Conservation (phyloP, 1,140 invertebrate genomes). For the Geopemphigus sp. region DNA sequence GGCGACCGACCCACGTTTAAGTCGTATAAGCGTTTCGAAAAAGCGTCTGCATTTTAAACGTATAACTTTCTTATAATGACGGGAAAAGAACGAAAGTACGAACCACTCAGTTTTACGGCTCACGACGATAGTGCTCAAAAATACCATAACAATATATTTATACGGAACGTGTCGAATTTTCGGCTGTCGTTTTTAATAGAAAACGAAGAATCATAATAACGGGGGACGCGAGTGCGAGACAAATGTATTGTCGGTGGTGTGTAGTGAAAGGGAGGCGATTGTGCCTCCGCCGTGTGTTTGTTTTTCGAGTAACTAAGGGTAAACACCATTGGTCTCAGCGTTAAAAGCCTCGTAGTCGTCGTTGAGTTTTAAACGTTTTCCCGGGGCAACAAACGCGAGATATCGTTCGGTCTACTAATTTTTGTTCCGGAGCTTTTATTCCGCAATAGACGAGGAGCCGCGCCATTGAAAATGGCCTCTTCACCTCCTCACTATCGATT, state of each 20-base stretch:
- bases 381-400: conserved; percentile 22
- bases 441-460: conserved; percentile 4
- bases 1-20: too few relatives aligned
- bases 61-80: background rate
- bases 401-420: conserved; percentile 26
- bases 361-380: conserved; percentile 28
- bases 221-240: background rate
- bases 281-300: conserved; percentile 5
- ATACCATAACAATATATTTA: background rate
- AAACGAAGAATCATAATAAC: background rate
- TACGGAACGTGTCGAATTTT: background rate
- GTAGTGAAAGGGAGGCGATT: background rate
- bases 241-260: background rate
- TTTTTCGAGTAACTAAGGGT: conserved; percentile 36
- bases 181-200: conserved; percentile 21
- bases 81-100: background rate
- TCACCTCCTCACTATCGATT: background rate
- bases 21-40: background rate
- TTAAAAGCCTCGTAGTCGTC: conserved; percentile 27
- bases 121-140: background rate
- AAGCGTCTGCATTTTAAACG: background rate
- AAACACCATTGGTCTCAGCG: conserved; percentile 15
- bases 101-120: too few relatives aligned
- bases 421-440: conserved; percentile 26
- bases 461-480: background rate